These are phyloP conservation scores for Cryptophagus acutangulus DNA, from an alignment of 2,888 invertebrate genomes.

Conservation along the genomic window DNA sequence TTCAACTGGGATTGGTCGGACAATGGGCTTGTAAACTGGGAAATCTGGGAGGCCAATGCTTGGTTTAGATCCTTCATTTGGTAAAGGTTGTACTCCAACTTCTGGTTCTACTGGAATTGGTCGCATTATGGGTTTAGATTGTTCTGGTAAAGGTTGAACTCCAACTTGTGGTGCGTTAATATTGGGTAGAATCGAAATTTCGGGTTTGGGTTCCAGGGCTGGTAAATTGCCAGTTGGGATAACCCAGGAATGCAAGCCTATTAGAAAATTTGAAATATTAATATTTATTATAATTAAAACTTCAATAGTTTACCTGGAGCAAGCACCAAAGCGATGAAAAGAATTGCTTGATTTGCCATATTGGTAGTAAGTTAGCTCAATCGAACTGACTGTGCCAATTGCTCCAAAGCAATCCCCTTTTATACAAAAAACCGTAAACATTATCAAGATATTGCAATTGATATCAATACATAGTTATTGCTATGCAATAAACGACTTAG, in stretches of 20 bases:
- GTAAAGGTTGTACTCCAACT: conserved; percentile 6
- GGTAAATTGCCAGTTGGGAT: conserved; percentile 11
- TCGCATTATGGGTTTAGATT: too few species aligned
- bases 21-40: conserved; percentile 8
- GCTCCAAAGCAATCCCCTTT: too few species aligned
- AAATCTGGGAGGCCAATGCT: conserved; percentile 9
- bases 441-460: too few species aligned
- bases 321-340: conserved; percentile 15
- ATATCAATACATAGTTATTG: not conserved
- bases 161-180: not conserved
- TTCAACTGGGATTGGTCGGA: conserved; percentile 8
- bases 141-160: not conserved
- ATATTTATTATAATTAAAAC: too few species aligned
- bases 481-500: too few species aligned
- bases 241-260: not conserved
- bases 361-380: not conserved
- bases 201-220: not conserved
- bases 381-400: not conserved
- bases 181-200: too few species aligned
- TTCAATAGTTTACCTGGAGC: conserved; percentile 16
- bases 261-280: not conserved
- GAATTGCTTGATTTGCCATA: conserved; percentile 16
- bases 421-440: too few species aligned
- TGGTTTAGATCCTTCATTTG: conserved; percentile 8
- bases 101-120: conserved; percentile 12